These are phyloP conservation scores for Cuculus canorus DNA, from an alignment of 2,797 vertebrate genomes.

Conservation along the genomic window DNA sequence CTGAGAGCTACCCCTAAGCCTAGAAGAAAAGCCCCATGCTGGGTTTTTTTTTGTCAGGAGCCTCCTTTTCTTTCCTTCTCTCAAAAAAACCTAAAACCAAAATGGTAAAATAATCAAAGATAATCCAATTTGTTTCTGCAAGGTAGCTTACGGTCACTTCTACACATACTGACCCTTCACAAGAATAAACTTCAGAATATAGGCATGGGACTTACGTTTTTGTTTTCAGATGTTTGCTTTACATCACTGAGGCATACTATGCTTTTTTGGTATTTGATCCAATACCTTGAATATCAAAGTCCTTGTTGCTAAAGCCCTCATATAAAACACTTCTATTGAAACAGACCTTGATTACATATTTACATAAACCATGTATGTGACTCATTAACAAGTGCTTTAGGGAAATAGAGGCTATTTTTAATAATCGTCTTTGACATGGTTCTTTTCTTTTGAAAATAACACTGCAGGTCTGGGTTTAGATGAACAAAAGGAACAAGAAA, in stretches of 20 bases:
- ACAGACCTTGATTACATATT: slow-evolving; percentile 23
- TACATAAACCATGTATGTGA: neutral
- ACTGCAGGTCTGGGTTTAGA: neutral
- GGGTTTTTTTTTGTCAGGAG: neutral
- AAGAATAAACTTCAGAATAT: neutral
- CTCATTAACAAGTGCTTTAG: neutral
- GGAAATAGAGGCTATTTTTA: slow-evolving; percentile 28
- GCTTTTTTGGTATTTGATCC: slow-evolving; percentile 3
- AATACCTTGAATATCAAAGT: slow-evolving; percentile 36
- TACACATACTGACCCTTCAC: neutral
- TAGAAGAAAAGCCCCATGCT: neutral
- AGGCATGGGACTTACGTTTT: neutral
- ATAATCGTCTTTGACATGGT: slow-evolving; percentile 5
- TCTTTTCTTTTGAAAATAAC: slow-evolving; percentile 14
- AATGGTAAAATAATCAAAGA: neutral
- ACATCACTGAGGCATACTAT: neutral
- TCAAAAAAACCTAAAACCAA: neutral
- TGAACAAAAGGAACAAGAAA: slow-evolving; percentile 24
- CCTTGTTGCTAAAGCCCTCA: slow-evolving; percentile 4
- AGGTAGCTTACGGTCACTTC: neutral
- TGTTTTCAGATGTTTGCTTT: neutral
- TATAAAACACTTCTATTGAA: neutral
- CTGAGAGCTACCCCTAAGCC: neutral
- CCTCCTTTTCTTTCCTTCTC: neutral
- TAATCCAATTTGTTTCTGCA: neutral